These are phyloP conservation scores for Tiliqua scincoides DNA, from an alignment of 2,113 vertebrate genomes.

Conservation along the genomic window DNA sequence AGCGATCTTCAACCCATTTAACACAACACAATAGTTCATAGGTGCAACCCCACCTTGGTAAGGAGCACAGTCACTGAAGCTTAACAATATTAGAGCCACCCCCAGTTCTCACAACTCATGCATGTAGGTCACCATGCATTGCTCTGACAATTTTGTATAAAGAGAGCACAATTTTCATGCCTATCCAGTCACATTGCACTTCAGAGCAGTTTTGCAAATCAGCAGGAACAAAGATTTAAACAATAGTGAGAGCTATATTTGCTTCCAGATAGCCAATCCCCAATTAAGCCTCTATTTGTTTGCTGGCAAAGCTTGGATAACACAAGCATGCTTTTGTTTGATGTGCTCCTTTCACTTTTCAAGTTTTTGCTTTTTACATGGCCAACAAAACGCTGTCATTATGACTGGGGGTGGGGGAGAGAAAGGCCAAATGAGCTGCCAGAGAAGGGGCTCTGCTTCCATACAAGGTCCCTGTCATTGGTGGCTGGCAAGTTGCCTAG, in stretches of 20 bases:
- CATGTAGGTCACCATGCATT: constrained; percentile 23
- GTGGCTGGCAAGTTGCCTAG: not conserved
- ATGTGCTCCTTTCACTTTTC: not conserved
- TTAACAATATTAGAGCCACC: constrained; percentile 31
- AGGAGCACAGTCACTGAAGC: not conserved
- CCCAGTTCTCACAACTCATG: constrained; percentile 9
- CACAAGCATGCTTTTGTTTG: constrained; percentile 1
- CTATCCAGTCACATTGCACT: constrained; percentile 25
- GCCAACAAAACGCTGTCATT: not conserved
- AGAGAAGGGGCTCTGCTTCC: not conserved
- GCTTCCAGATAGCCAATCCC: constrained; percentile 23
- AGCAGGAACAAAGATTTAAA: constrained; percentile 34
- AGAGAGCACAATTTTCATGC: constrained; percentile 19
- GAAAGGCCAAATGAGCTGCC: not conserved
- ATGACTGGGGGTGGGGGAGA: not conserved
- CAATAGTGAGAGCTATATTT: not conserved
- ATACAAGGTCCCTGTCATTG: not conserved
- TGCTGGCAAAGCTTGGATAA: not conserved
- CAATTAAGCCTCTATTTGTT: constrained; percentile 48
- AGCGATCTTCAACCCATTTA: not conserved
- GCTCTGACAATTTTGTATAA: constrained; percentile 20
- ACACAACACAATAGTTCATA: not conserved
- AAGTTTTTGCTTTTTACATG: constrained; percentile 33
- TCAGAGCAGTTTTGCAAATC: constrained; percentile 40
- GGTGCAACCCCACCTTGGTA: not conserved